Conservation (phyloP, 2,797 vertebrate genomes). For the Tragopan temminckii region DNA sequence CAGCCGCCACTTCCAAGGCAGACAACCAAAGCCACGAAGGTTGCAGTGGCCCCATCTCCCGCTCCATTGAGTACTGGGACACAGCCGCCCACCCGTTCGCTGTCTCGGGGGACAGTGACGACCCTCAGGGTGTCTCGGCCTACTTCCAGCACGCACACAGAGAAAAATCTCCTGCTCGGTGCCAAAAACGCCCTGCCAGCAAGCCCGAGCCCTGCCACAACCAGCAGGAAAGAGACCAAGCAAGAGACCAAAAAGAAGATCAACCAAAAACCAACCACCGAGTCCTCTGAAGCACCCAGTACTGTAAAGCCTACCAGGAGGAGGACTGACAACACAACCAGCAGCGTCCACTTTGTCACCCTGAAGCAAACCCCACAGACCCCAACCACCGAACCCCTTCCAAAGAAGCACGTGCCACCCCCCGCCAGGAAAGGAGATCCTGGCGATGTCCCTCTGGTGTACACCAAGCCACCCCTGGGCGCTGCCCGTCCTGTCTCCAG, state of each 20-base stretch:
- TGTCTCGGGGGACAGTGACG: neutral
- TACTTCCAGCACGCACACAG: neutral
- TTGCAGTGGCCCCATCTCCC: neutral
- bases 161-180: neutral
- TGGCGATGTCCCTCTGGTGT: slow-evolving; percentile 56
- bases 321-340: slow-evolving; percentile 47
- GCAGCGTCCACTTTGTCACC: slow-evolving; percentile 17
- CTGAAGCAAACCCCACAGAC: neutral
- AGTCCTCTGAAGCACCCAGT: neutral
- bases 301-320: slow-evolving; percentile 19
- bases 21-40: slow-evolving; percentile 55
- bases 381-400: neutral
- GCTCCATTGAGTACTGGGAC: neutral
- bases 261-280: slow-evolving; percentile 39
- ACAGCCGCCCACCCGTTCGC: neutral
- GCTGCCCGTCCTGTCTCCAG: neutral
- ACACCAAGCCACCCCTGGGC: slow-evolving; percentile 69
- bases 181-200: neutral
- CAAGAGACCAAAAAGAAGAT: slow-evolving; percentile 67
- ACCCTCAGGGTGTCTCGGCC: neutral
- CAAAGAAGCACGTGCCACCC: slow-evolving; percentile 65
- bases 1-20: neutral
- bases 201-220: neutral
- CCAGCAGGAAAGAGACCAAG: slow-evolving; percentile 63
- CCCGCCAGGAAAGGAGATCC: slow-evolving; percentile 74